Evolutionary conservation across 2,113 vertebrate species (phyloP), one percentile per base, ranked within the genome.

Genomic region (Tapirus terrestris): DNA sequence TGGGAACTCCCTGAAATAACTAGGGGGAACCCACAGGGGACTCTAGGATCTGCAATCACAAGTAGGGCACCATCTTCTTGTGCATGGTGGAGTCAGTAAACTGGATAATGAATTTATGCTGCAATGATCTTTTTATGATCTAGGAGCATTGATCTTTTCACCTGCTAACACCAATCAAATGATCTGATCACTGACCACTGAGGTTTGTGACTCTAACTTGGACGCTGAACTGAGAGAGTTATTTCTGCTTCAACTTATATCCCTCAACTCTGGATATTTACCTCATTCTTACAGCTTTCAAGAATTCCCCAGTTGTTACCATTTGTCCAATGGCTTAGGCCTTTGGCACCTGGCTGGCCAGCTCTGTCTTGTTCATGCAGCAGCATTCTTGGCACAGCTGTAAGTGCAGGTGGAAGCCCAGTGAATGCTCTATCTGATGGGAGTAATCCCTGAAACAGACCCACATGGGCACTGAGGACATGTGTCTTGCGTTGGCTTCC

Each of bases 1-100:
- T 89, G 68, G 51, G 80, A 73, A 82, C 39, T 68, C 79, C 63
- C 45, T 84, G 39, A 95, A 80, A 56, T 63, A 76, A 65, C 13
- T 1, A n/a, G 14, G 45, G 48, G 36, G 18, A 39, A 73, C 58
- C 91, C 4, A 4, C 5, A 25, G 12, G 16, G 36, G 3, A 39
- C 85, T 33, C 20, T 0, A 31, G 51, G 20, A 25, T 12, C 63
- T 73, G 82, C 45, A 17, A 0, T 6, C 23, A 7, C n/a, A 45
- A 48, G 11, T 33, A 29, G 43, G 45, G 63, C 6, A n/a, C 10
- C 0, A 0, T 63, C 72, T 61, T 90, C 36, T 45, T 31, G 14
- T 27, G 45, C 58, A 4, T 2, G 2, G 51, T 17, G 5, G 1
- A 82, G 17, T 72, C 43, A 65, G n/a, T 36, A 17, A 23, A 16